Evolutionary conservation across 2,888 invertebrate genomes (phyloP).

Genomic region (Spodoptera littoralis): DNA sequence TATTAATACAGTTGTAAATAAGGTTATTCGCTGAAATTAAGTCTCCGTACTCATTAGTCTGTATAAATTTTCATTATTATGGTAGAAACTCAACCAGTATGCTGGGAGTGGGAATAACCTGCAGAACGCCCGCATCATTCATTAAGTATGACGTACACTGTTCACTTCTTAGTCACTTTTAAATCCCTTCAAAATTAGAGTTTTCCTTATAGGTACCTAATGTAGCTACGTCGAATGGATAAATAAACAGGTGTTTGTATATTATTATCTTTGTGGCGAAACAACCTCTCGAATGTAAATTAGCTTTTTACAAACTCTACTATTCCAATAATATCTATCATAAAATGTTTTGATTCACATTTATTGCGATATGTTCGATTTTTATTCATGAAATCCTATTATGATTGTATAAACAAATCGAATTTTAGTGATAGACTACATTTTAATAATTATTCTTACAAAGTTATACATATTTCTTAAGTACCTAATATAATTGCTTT

Average conservation of each 20-base stretch:
- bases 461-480: too few species aligned
- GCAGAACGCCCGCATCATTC: not conserved
- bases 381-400: too few species aligned
- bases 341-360: too few species aligned
- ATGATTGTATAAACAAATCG: too few species aligned
- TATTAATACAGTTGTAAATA: conserved; percentile 2
- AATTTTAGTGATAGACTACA: too few species aligned
- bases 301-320: not conserved
- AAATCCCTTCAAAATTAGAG: not conserved
- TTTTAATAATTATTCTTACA: too few species aligned
- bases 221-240: not conserved
- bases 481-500: too few species aligned
- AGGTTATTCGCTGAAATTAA: too few species aligned
- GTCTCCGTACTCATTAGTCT: too few species aligned
- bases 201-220: conserved; percentile 23
- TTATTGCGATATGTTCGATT: too few species aligned
- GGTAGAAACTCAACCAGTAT: conserved; percentile 3
- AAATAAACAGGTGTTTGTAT: not conserved
- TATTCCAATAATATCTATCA: too few species aligned
- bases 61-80: too few species aligned
- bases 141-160: not conserved
- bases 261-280: not conserved
- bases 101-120: conserved; percentile 27
- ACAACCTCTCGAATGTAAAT: not conserved
- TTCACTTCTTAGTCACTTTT: conserved; percentile 14